Base-by-base conservation (phyloP, 1,140 invertebrate species). In the Caerostris extrusa region DNA sequence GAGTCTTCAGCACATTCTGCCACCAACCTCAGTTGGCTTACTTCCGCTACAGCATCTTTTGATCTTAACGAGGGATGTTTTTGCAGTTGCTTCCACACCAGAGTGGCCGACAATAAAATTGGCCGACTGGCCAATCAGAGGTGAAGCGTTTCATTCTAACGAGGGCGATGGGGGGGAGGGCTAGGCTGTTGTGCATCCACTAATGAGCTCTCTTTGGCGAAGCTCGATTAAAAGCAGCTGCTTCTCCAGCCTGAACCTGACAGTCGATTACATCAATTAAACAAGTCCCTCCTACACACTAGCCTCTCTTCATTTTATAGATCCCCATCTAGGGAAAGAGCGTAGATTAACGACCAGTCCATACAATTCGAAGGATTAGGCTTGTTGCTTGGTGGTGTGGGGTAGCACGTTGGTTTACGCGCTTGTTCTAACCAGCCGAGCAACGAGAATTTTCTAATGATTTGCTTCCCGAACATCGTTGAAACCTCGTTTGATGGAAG, bases 191-290 rank as follows among this genome's bases (percentile, higher is more conserved):
- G 19, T 91, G 77, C 90, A 82, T 91, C 90, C 57, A 50, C 71
- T 91, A 91, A 91, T 91, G 90, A 91, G 69, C 64, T 91, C 90
- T 60, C 90, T 67, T 50, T 88, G 61, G n/a, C 69, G 60, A 56
- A 69, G 56, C 90, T 91, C 90, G 90, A 91, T 91, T 91, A 91
- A 91, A 91, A 91, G 90, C 90, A 91, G 90, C 90, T 91, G 90
- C 90, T 91, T 60, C 57, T 55, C 90, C 82, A 50, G 50, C 67
- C 90, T 91, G 90, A 53, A n/a, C 90, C 60, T 91, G 90, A 91
- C 90, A 91, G 90, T 91, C 90, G 67, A 91, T 91, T 91, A 91
- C 90, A 91, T 91, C 90, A 91, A 91, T 91, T 82, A 91, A 82
- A 91, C 57, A 58, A 82, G 90, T 71, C 88, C 53, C 88, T 55